Percentiles rank a stretch among this genome's conserved stretches.
Conservation (phyloP, 2,888 invertebrate genomes). For the Drosophila picticornis region DNA sequence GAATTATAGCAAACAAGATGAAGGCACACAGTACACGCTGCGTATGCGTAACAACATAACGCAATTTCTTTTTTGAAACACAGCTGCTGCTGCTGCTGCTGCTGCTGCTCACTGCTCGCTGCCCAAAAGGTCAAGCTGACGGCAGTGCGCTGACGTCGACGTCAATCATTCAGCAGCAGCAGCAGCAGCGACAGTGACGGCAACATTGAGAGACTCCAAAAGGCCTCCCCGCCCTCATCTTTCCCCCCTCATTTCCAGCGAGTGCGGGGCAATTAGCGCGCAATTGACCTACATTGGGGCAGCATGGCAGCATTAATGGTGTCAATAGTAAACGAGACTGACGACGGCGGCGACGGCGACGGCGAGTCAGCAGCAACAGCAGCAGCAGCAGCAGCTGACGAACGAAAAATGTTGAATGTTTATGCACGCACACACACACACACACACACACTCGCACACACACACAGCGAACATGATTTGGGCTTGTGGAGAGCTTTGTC, state of each 20-base stretch:
- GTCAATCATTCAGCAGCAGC: slow-evolving; percentile 59
- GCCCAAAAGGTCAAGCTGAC: slow-evolving; percentile 72
- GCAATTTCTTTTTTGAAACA: slow-evolving; percentile 52
- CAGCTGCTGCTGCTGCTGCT: slow-evolving; percentile 13
- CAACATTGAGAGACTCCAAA: slow-evolving; percentile 53
- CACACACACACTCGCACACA: neutral
- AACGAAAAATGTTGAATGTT: slow-evolving; percentile 60
- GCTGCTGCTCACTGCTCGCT: slow-evolving; percentile 23
- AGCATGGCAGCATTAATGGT: slow-evolving; percentile 77
- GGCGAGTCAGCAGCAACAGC: neutral
- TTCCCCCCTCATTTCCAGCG: slow-evolving; percentile 33
- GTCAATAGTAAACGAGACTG: slow-evolving; percentile 82
- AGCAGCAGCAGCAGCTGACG: slow-evolving; percentile 40
- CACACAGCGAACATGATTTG: slow-evolving; percentile 8
- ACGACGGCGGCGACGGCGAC: slow-evolving; percentile 49
- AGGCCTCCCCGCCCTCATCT: slow-evolving; percentile 2
- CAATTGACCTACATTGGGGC: slow-evolving; percentile 81
- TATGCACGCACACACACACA: slow-evolving; percentile 54
- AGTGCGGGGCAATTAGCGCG: slow-evolving; percentile 82
- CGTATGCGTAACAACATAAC: slow-evolving; percentile 70
- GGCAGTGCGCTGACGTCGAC: slow-evolving; percentile 27
- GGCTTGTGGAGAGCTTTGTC: neutral
- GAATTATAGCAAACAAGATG: slow-evolving; percentile 9
- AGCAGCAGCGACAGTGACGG: slow-evolving; percentile 47
- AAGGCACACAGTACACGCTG: slow-evolving; percentile 50